Conservation (phyloP, 2,113 vertebrate species). For the Archilochus colubris region DNA sequence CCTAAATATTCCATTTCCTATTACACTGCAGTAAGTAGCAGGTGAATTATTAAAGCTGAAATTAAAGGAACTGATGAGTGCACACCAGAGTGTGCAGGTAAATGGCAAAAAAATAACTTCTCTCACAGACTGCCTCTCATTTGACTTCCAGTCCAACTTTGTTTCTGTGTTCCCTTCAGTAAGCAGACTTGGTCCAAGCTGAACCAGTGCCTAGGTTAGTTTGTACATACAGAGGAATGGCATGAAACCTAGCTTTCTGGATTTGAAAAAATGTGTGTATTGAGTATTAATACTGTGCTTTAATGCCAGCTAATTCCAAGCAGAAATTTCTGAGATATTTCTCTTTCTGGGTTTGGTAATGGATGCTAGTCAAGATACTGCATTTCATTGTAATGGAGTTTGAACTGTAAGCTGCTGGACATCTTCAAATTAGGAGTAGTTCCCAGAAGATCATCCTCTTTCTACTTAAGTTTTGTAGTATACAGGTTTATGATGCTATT, state of each 20-base stretch:
- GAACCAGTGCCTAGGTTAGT: neutral
- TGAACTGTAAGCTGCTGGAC: neutral
- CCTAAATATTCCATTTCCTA: neutral
- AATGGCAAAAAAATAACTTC: neutral
- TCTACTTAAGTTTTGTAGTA: neutral
- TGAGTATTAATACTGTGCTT: neutral
- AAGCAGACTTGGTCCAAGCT: neutral
- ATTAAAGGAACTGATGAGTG: neutral
- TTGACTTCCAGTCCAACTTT: neutral
- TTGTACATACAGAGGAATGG: neutral
- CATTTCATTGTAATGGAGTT: neutral
- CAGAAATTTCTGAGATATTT: neutral
- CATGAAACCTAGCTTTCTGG: neutral
- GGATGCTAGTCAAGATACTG: neutral
- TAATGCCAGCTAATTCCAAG: neutral
- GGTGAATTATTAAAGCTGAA: neutral
- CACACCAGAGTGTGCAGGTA: neutral
- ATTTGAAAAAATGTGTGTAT: neutral
- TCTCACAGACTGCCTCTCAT: neutral
- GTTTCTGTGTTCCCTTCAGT: neutral
- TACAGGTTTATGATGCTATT: neutral
- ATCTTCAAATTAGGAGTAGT: neutral
- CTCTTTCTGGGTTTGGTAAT: neutral
- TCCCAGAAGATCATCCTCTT: neutral
- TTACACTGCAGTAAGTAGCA: neutral